A percentile compares a stretch with the other conserved stretches of the same genome.
Evolutionary conservation across 35 echinoderm and acorn worm genomes (phyloP).

Genomic region (Lytechinus pictus): DNA sequence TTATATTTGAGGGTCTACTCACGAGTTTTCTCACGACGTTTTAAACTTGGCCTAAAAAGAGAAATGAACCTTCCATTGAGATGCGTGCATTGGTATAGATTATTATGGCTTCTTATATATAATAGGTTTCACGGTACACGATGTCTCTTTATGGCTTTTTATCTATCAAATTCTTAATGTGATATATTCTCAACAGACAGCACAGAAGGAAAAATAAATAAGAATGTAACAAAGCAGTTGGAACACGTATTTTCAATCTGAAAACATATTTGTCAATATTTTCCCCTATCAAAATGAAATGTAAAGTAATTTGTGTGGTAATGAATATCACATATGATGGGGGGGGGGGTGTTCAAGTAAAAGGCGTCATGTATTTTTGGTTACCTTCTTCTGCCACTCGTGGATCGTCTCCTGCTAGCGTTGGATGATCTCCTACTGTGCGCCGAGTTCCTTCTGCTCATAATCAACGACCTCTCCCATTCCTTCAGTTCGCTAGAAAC

Average conservation of each 20-base stretch:
- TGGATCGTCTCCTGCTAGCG: not conserved
- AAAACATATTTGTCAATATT: not conserved
- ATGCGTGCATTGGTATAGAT: too few relatives aligned
- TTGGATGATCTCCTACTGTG: not conserved
- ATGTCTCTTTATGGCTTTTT: too few relatives aligned
- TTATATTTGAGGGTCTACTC: too few relatives aligned
- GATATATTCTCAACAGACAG: too few relatives aligned
- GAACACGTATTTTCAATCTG: not conserved
- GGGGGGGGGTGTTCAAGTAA: not conserved
- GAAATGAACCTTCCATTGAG: too few relatives aligned
- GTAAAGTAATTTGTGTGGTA: not conserved
- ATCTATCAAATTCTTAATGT: too few relatives aligned
- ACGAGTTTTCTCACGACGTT: too few relatives aligned
- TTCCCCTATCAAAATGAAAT: not conserved
- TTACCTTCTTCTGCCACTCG: not conserved
- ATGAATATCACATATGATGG: not conserved
- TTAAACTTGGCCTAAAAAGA: too few relatives aligned
- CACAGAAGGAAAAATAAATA: too few relatives aligned
- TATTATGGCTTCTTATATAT: too few relatives aligned
- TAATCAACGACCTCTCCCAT: constrained; percentile 46
- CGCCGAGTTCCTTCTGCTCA: not conserved
- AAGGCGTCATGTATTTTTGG: not conserved
- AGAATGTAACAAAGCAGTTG: too few relatives aligned
- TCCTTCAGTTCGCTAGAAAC: not conserved
- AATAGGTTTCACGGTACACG: too few relatives aligned